Base-by-base conservation (phyloP, 2,797 vertebrate species). In the Buceros bicornis region DNA sequence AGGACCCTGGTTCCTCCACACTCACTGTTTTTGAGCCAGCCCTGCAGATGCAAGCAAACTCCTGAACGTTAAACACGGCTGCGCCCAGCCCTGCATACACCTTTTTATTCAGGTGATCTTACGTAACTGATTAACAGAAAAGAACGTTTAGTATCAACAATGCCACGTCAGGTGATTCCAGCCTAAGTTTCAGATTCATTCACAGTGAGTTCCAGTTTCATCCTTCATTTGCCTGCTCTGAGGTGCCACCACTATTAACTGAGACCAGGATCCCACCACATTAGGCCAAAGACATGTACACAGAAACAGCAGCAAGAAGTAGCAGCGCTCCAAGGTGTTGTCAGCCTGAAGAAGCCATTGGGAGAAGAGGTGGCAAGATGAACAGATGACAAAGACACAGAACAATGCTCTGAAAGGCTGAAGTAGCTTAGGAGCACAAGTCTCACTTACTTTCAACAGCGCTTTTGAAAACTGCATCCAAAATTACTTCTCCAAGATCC, bases 381-480 rank as follows among this genome's bases (percentile, higher is more conserved):
- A 50, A 43, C 11, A 58, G 66, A 43, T 0, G 3, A 42, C 69
- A 76, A 72, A 84, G 42, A 60, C n/a, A 43, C 26, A 64, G 45
- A 74, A 64, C 29, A 70, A 43, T 0, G 3, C 54, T 81, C 58
- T 8, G 57, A 58, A 74, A 73, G 61, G 48, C 47, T 89, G 33
- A 76, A 85, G 45, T 3, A 73, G 8, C n/a, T 90, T 26, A 82
- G 61, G 22, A 91, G 50, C 37, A 72, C 26, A 94, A 91, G 50
- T 65, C 24, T 82, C 47, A 88, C 64, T 89, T 72, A 70, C 57
- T 83, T 91, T 61, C 42, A 58, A 35, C 8, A 54, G 12, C 26
- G 65, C 33, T 91, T 93, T 82, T 50, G 74, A 56, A 79, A 90
- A 82, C 53, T 56, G 54, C 58, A 61, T 74, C 67, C 71, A 62